Evolutionary conservation across 2,888 invertebrate species (phyloP).

Genomic region (Sphinx pinastri): DNA sequence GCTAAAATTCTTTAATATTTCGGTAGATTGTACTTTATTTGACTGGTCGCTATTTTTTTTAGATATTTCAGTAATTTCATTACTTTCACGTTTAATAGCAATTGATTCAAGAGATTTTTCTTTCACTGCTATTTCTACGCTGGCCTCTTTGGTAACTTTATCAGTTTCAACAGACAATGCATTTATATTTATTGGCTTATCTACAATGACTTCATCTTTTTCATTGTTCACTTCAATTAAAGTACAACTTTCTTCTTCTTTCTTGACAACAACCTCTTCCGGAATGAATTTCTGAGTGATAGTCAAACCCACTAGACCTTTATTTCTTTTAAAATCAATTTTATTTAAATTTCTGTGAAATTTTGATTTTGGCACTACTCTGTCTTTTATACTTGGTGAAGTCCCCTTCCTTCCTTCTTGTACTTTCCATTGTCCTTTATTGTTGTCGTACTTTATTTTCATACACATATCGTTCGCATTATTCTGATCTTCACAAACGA

Average conservation of each 20-base stretch:
- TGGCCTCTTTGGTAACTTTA: not conserved
- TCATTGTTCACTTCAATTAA: not conserved
- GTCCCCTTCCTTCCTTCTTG: constrained; percentile 14
- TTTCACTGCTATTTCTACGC: not conserved
- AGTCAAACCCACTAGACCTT: constrained; percentile 56
- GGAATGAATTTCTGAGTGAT: constrained; percentile 33
- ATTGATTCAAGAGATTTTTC: not conserved
- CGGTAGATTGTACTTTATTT: not conserved
- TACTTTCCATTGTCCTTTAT: constrained; percentile 17
- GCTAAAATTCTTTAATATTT: not conserved
- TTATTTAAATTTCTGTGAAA: constrained; percentile 35
- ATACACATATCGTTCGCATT: constrained; percentile 1
- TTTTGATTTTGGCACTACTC: constrained; percentile 37
- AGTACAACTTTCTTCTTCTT: not conserved
- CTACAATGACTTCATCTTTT: not conserved
- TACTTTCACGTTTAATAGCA: not conserved
- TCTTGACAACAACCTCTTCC: not conserved
- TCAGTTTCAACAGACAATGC: not conserved
- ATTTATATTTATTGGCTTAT: not conserved
- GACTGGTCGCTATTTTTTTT: not conserved
- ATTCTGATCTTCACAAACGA: not conserved
- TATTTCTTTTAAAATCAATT: constrained; percentile 54
- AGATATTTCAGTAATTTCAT: not conserved
- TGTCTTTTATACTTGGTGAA: constrained; percentile 33
- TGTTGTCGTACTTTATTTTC: constrained; percentile 18